Conservation (phyloP, 1,140 invertebrate species). For the Drosophila sucinea region DNA sequence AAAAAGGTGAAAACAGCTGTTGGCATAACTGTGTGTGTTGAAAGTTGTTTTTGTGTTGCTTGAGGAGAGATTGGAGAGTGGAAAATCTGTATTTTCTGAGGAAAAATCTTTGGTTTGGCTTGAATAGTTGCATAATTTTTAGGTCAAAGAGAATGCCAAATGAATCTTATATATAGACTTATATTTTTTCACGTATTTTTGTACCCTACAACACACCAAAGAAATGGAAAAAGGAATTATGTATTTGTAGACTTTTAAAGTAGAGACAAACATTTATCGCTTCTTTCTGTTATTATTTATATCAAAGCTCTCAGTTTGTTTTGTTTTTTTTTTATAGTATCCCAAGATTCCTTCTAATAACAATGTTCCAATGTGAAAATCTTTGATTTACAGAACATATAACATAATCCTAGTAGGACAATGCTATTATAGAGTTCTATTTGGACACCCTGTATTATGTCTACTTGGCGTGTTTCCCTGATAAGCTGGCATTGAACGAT, state of each 20-base stretch:
- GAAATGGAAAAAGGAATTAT: no score
- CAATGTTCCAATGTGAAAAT: no score
- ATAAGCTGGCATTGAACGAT: constrained; percentile 71
- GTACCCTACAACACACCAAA: no score
- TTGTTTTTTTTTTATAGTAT: no score
- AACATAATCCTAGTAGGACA: not conserved
- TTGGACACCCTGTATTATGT: constrained; percentile 3
- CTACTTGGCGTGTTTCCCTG: constrained; percentile 43
- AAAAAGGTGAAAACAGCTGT: constrained; percentile 27
- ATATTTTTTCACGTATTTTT: no score
- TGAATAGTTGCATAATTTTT: constrained; percentile 50
- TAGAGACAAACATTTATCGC: no score
- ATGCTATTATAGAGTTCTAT: not conserved
- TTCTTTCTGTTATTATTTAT: no score
- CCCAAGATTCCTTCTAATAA: no score
- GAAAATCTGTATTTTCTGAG: constrained; percentile 15
- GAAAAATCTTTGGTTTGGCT: constrained; percentile 25
- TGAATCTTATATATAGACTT: not conserved
- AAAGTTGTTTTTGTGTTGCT: constrained; percentile 54
- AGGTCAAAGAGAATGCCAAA: constrained; percentile 27
- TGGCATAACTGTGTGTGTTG: constrained; percentile 36
- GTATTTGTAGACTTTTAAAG: no score
- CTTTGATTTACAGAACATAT: no score
- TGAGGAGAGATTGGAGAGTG: constrained; percentile 4
- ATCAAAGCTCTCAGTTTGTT: no score